A percentile compares a stretch with the other conserved stretches of the same genome.
Conservation (phyloP, 2,888 invertebrate species). For the Caenorhabditis macrosperma region DNA sequence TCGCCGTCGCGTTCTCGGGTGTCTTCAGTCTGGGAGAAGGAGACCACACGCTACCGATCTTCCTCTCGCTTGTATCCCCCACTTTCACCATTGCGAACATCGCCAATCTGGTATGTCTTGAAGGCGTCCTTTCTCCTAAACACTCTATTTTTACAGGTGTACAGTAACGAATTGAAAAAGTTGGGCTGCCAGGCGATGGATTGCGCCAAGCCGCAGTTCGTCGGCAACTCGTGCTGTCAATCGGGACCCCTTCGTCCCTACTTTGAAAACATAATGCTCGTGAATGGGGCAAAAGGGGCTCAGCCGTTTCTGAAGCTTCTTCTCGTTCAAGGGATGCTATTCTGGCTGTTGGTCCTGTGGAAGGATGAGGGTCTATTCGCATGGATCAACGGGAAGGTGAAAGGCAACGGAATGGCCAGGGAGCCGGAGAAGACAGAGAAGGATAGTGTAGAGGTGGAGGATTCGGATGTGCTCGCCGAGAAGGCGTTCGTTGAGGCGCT, state of each 20-base stretch:
- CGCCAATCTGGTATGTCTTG: constrained; percentile 44
- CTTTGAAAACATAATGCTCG: constrained; percentile 66
- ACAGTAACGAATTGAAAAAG: constrained; percentile 71
- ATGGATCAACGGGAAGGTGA: constrained; percentile 27
- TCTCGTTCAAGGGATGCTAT: constrained; percentile 60
- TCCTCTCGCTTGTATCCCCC: constrained; percentile 64
- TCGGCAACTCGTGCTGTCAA: too few species aligned
- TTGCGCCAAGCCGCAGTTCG: too few species aligned
- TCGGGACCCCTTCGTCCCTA: too few species aligned
- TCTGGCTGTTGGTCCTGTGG: constrained; percentile 64
- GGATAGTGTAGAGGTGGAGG: constrained; percentile 54
- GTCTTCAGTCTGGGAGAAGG: constrained; percentile 63
- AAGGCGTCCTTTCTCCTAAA: neutral
- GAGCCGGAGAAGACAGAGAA: neutral
- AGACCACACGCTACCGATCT: constrained; percentile 51
- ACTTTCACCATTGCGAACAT: constrained; percentile 62
- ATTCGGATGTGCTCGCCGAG: constrained; percentile 73
- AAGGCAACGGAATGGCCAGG: constrained; percentile 8
- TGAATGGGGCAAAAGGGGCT: too few species aligned
- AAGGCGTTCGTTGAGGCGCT: constrained; percentile 58
- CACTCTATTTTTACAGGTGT: constrained; percentile 64
- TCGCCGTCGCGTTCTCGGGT: constrained; percentile 75
- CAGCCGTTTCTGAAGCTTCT: constrained; percentile 67
- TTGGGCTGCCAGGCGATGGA: constrained; percentile 68
- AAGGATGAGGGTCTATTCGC: constrained; percentile 45